A percentile compares a stretch with the other conserved stretches of the same genome.
Evolutionary conservation across 2,797 vertebrate species (phyloP).

Genomic region (Toxotes lorentzi): DNA sequence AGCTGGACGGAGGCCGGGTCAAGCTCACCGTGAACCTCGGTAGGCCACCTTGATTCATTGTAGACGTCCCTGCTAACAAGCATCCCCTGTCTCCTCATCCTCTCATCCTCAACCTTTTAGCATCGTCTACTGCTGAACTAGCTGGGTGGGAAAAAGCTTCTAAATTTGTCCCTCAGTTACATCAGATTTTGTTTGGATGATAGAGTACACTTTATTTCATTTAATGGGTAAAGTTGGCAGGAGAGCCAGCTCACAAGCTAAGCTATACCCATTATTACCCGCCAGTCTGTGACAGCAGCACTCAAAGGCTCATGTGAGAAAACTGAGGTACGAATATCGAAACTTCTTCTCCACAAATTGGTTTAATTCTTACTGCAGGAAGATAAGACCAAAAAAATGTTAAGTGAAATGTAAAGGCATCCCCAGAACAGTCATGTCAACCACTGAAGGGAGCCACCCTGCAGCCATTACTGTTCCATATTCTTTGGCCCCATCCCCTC

Average conservation of each 20-base stretch:
- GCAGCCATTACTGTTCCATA: conserved; percentile 35
- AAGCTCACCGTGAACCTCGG: conserved; percentile 96
- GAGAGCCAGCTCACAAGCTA: neutral
- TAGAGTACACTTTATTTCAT: neutral
- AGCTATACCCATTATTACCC: neutral
- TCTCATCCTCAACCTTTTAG: too few species aligned
- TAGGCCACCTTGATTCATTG: conserved; percentile 74
- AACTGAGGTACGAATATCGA: conserved; percentile 53
- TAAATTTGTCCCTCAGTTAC: conserved; percentile 42
- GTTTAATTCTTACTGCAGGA: conserved; percentile 27
- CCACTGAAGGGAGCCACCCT: conserved; percentile 21
- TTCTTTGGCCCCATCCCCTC: conserved; percentile 3
- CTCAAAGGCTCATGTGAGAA: neutral
- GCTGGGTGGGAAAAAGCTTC: conserved; percentile 44
- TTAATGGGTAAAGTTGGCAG: neutral
- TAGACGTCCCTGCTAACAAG: conserved; percentile 20
- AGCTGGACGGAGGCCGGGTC: conserved; percentile 94
- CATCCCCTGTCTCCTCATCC: conserved; percentile 33
- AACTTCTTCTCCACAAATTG: conserved; percentile 45
- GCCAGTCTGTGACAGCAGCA: neutral
- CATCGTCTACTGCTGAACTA: conserved; percentile 5
- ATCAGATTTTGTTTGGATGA: neutral
- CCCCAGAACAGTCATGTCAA: neutral
- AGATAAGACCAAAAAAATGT: conserved; percentile 11
- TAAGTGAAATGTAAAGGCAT: conserved; percentile 10